These are phyloP conservation scores for Ctenicera cuprea DNA, from an alignment of 2,888 invertebrate genomes.

Conservation along the genomic window DNA sequence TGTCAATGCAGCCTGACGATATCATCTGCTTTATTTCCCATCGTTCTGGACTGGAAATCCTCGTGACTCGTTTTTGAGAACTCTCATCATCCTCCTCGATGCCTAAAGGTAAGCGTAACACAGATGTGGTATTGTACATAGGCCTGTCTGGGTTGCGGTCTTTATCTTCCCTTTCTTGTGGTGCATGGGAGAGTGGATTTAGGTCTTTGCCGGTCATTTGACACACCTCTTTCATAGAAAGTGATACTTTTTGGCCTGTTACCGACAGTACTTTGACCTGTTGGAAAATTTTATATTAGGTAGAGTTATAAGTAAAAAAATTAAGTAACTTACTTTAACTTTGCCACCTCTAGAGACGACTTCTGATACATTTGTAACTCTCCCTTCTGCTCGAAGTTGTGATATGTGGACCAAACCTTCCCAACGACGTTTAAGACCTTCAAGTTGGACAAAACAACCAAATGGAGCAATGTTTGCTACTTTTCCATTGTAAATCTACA, in stretches of 20 bases:
- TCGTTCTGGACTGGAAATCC: constrained; percentile 96
- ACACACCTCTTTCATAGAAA: constrained; percentile 98
- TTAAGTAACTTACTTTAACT: constrained; percentile 81
- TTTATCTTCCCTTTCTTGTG: constrained; percentile 80
- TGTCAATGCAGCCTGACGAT: constrained; percentile 92
- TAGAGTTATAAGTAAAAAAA: background rate
- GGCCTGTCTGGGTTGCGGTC: constrained; percentile 96
- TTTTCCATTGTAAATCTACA: constrained; percentile 91
- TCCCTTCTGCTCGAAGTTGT: constrained; percentile 91
- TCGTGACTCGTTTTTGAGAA: constrained; percentile 88
- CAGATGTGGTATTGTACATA: constrained; percentile 76
- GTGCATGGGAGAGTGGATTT: constrained; percentile 87
- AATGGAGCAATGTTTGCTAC: constrained; percentile 98
- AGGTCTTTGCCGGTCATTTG: constrained; percentile 96
- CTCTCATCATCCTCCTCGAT: constrained; percentile 88
- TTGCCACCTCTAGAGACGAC: constrained; percentile 92
- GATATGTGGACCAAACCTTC: constrained; percentile 99
- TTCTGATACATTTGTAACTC: constrained; percentile 95
- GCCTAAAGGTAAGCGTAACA: constrained; percentile 68
- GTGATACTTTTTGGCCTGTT: constrained; percentile 95
- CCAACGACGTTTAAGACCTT: constrained; percentile 91
- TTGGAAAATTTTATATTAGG: constrained; percentile 53
- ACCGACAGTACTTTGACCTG: constrained; percentile 91
- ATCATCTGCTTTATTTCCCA: constrained; percentile 99
- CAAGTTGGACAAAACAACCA: constrained; percentile 97